A percentile compares a stretch with the other conserved stretches of the same genome.
phyloP scores from a whole-genome alignment of 2,888 invertebrate species.

The Xestobium rufovillosum region DNA sequence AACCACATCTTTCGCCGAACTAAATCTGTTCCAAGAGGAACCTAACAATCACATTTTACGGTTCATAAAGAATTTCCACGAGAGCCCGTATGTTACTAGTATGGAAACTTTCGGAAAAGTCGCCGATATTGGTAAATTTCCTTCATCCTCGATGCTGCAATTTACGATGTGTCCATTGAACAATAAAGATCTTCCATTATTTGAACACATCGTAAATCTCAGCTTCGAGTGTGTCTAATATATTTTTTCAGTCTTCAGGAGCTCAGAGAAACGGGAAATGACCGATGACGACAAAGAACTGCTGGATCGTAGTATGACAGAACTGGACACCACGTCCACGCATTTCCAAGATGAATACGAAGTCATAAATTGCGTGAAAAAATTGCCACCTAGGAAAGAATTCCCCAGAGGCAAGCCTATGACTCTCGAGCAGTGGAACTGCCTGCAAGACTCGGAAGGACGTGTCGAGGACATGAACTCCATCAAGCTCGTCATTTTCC shows the following conservation, averaged over 20 bases:
- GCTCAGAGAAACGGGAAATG: conserved; percentile 53
- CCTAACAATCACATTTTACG: conserved; percentile 63
- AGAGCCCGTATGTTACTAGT: conserved; percentile 75
- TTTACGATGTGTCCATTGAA: no score
- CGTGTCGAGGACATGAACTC: conserved; percentile 69
- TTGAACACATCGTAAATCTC: no score
- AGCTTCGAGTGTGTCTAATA: no score
- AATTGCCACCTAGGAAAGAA: conserved; percentile 62
- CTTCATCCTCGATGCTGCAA: no score
- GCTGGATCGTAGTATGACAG: conserved; percentile 50
- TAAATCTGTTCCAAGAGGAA: conserved; percentile 71
- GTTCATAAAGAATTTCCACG: conserved; percentile 51
- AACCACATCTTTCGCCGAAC: conserved; percentile 78
- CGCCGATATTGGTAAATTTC: conserved; percentile 61
- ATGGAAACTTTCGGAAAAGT: conserved; percentile 82
- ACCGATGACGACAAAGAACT: conserved; percentile 58
- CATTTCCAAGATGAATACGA: conserved; percentile 64
- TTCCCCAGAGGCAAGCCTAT: conserved; percentile 68
- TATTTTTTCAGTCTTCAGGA: conserved; percentile 58
- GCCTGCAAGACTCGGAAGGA: conserved; percentile 72
- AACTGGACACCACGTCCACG: conserved; percentile 44
- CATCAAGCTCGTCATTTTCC: conserved; percentile 80
- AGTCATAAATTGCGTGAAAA: conserved; percentile 57
- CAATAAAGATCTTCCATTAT: no score
- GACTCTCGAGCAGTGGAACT: conserved; percentile 72